Conservation (phyloP, 2,888 invertebrate species). For the Callimorpha dominula region DNA sequence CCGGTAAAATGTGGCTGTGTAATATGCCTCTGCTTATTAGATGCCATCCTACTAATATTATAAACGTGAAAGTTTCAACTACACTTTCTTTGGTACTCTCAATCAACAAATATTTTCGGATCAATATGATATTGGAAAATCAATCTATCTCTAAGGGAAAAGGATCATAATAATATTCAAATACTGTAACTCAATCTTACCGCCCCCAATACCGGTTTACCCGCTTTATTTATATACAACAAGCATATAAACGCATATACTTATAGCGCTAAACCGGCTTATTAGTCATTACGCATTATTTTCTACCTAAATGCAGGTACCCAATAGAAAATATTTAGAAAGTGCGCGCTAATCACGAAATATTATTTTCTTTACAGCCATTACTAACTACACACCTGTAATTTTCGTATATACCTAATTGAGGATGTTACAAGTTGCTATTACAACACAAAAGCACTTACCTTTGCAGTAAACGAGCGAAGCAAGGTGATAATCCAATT, state of each 20-base stretch:
- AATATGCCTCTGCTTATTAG: no score
- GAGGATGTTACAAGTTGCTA: conserved; percentile 37
- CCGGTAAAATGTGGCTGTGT: no score
- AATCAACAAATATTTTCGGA: neutral
- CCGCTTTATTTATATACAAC: conserved; percentile 29
- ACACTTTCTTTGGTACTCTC: neutral
- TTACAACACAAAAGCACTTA: conserved; percentile 48
- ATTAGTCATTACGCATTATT: conserved; percentile 4
- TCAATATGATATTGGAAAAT: conserved; percentile 1
- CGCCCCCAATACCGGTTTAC: conserved; percentile 28
- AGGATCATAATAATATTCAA: neutral
- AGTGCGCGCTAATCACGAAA: conserved; percentile 13
- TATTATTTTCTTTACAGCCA: neutral
- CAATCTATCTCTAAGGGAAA: conserved; percentile 14
- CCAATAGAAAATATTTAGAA: conserved; percentile 20
- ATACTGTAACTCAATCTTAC: neutral
- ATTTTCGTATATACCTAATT: conserved; percentile 28
- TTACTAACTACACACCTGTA: neutral
- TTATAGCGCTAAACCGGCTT: conserved; percentile 33
- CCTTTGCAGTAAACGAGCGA: conserved; percentile 32
- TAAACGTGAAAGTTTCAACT: no score
- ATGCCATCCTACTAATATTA: no score
- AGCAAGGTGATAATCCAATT: conserved; percentile 52
- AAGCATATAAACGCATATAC: conserved; percentile 11
- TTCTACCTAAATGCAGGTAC: conserved; percentile 30